Percentiles rank a stretch among this genome's conserved stretches.
Evolutionary conservation across 2,113 vertebrate genomes (phyloP).

Genomic region (Ageneiosus marmoratus): DNA sequence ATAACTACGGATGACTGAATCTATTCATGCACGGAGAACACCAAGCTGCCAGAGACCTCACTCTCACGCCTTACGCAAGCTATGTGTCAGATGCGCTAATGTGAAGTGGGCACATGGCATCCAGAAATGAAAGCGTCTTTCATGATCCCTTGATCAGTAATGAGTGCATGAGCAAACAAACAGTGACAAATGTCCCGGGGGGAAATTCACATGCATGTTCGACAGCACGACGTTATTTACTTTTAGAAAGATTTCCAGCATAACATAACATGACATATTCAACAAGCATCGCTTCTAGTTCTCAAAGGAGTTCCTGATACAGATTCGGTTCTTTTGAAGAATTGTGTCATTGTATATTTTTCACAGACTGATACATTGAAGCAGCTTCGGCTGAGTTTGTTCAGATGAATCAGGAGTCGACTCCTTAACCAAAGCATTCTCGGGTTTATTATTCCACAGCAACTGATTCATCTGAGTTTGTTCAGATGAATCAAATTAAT

Average conservation of each 20-base stretch:
- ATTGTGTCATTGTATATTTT: too few species aligned
- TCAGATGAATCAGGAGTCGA: background rate
- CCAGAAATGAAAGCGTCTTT: background rate
- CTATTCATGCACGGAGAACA: conserved; percentile 16
- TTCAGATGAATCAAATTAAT: background rate
- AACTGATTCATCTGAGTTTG: background rate
- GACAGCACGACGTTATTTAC: too few species aligned
- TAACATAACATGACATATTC: background rate
- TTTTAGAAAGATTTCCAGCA: background rate
- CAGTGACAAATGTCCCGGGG: background rate
- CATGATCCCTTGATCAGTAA: background rate
- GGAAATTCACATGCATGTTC: background rate
- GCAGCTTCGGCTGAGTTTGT: background rate
- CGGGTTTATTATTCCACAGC: background rate
- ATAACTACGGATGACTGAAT: background rate
- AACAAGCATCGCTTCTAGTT: background rate
- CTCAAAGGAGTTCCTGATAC: too few species aligned
- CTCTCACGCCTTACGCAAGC: background rate
- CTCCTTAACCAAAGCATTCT: background rate
- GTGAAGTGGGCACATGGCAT: conserved; percentile 2
- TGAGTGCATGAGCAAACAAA: background rate
- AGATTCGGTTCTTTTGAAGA: background rate
- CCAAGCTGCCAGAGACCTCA: background rate
- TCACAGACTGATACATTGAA: background rate
- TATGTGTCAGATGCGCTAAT: background rate